Evolutionary conservation across 2,113 vertebrate genomes (phyloP).

Genomic region (Herpailurus yagouaroundi): DNA sequence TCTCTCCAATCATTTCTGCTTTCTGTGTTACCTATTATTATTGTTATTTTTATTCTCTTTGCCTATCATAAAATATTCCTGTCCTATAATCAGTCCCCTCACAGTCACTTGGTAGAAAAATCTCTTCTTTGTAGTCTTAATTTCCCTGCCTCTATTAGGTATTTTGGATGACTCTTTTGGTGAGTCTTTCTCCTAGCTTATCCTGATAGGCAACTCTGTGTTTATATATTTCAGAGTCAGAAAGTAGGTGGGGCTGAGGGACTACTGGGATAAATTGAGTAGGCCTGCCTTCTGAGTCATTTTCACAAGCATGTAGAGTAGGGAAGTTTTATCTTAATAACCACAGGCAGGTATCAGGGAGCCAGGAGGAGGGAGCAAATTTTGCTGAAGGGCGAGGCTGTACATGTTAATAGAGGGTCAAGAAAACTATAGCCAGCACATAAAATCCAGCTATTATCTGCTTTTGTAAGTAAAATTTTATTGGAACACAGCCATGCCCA

Average conservation of each 20-base stretch:
- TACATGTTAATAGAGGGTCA: neutral
- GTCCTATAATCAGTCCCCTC: neutral
- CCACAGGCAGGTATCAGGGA: neutral
- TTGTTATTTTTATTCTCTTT: conserved; percentile 1
- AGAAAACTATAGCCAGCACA: neutral
- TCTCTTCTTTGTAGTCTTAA: neutral
- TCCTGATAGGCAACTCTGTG: neutral
- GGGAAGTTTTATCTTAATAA: neutral
- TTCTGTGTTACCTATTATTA: neutral
- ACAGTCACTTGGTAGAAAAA: neutral
- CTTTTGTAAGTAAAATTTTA: neutral
- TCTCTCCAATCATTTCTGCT: neutral
- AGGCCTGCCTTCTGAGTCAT: neutral
- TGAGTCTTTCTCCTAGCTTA: neutral
- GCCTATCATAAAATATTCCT: neutral
- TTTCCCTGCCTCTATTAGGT: neutral
- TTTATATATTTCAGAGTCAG: neutral
- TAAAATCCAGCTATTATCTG: neutral
- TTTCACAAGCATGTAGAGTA: neutral
- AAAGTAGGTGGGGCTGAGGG: neutral
- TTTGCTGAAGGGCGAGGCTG: neutral
- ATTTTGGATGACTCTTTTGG: neutral
- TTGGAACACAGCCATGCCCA: neutral
- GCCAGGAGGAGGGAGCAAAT: neutral
- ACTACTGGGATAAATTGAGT: neutral